Evolutionary conservation across 2,797 vertebrate genomes (phyloP).

Genomic region (Epinephelus awoara): DNA sequence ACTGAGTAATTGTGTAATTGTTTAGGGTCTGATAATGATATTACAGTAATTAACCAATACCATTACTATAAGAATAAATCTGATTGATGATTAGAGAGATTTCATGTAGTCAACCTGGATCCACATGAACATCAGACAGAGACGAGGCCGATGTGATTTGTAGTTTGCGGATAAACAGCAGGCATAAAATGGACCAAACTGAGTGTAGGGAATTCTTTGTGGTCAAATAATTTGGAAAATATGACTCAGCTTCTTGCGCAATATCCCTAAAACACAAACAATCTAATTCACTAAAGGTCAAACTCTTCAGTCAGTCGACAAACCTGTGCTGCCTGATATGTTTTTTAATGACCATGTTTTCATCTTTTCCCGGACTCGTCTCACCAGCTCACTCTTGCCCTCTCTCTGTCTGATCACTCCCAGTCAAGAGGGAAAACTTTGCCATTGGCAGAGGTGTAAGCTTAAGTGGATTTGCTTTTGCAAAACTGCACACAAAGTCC

Average conservation of each 20-base stretch:
- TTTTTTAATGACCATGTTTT: background rate
- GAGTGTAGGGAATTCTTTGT: background rate
- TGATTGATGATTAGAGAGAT: background rate
- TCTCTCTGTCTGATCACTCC: background rate
- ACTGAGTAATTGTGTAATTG: background rate
- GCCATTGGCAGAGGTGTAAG: background rate
- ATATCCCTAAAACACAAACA: background rate
- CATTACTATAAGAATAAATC: too few relatives aligned
- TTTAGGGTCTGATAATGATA: background rate
- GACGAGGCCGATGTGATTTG: too few relatives aligned
- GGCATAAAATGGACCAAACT: background rate
- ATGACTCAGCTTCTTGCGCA: background rate
- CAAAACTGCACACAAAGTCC: slow-evolving; percentile 30
- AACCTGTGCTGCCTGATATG: background rate
- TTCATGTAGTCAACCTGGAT: too few relatives aligned
- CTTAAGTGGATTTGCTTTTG: slow-evolving; percentile 31
- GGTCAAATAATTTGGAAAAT: background rate
- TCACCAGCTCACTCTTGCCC: background rate
- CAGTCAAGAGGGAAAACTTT: background rate
- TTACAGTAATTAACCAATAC: background rate
- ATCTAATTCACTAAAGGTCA: background rate
- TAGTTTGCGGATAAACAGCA: too few relatives aligned
- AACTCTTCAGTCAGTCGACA: background rate
- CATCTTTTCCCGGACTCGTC: background rate
- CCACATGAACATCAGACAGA: too few relatives aligned